These are phyloP conservation scores for Pelobates fuscus DNA, from an alignment of 2,113 vertebrate species.

Conservation along the genomic window DNA sequence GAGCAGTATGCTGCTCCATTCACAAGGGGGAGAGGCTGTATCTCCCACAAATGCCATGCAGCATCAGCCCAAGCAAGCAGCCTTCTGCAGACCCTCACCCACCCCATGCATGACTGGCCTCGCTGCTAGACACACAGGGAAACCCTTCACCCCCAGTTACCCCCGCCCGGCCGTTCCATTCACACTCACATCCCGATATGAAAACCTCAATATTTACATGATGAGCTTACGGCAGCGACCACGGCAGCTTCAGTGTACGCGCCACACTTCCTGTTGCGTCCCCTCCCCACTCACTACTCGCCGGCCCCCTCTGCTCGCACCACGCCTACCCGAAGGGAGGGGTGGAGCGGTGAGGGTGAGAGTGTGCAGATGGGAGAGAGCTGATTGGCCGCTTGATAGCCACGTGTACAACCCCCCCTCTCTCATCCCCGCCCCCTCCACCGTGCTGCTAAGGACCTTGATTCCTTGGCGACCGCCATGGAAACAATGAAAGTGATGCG, in stretches of 20 bases:
- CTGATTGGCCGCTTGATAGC: conserved; percentile 6
- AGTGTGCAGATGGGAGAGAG: neutral
- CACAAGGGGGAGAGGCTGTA: no score
- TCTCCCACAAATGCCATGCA: neutral
- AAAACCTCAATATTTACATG: conserved; percentile 40
- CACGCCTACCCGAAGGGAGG: conserved; percentile 20
- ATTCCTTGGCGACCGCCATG: conserved; percentile 42
- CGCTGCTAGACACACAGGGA: no score
- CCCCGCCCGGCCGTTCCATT: no score
- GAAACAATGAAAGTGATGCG: conserved; percentile 47
- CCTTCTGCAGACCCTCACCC: neutral
- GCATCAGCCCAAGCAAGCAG: conserved; percentile 15
- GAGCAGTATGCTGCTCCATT: no score
- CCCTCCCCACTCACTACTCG: conserved; percentile 43
- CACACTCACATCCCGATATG: neutral
- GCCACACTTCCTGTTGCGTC: conserved; percentile 48
- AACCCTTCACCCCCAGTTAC: no score
- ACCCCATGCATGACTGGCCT: neutral
- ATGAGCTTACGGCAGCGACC: conserved; percentile 33
- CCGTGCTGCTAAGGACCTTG: conserved; percentile 8
- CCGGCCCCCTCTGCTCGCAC: neutral
- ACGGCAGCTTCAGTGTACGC: conserved; percentile 30
- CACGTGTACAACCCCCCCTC: conserved; percentile 1
- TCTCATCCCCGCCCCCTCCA: neutral
- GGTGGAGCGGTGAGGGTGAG: neutral